Base-by-base conservation (phyloP, 2,797 vertebrate species). In the Geotrypetes seraphini region DNA sequence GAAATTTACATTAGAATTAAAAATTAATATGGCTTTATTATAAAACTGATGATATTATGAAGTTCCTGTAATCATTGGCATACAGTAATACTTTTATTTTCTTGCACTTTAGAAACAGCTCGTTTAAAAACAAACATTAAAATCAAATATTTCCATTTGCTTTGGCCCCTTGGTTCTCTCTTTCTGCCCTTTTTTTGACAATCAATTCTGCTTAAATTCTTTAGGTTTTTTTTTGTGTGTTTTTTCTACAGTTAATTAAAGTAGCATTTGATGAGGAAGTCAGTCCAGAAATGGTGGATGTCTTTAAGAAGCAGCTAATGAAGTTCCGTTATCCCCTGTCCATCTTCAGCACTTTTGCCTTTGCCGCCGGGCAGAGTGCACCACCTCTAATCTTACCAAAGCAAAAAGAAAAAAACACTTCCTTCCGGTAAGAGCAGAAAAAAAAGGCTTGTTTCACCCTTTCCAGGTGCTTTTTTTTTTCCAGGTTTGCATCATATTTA, bases 221-320 rank as follows among this genome's bases (percentile, higher is more conserved):
- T 43, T 20, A 45, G 4, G 22, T 63, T 35, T 62, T 36, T 60
- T 73, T 63, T 50, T 31, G 54, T 13, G n/a, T n/a, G n/a, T n/a
- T n/a, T n/a, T n/a, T n/a, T n/a, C n/a, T 40, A n/a, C 61, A 99
- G 96, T 53, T 99, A 59, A 91, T 98, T 69, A 97, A 96, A 71
- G 93, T 97, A 57, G 94, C 92, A 6, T 98, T 98, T 71, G 95
- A 98, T 53, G 95, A 96, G 66, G 96, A 99, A 79, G 95, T 98
- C 34, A 92, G 84, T 56, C 88, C 91, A 1, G 96, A 99, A 75
- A 89, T 86, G 69, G 92, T 98, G 48, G 96, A 99, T 71, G 84
- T 95, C 73, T 99, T 98, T 75, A 88, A 88, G 67, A 98, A 97
- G 22, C 96, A 99, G 42, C 60, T 99, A 27, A 90, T 85, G 81